A percentile compares a stretch with the other conserved stretches of the same genome.
Evolutionary conservation across 2,888 invertebrate genomes (phyloP).

Genomic region (Eustalomyia histrio): DNA sequence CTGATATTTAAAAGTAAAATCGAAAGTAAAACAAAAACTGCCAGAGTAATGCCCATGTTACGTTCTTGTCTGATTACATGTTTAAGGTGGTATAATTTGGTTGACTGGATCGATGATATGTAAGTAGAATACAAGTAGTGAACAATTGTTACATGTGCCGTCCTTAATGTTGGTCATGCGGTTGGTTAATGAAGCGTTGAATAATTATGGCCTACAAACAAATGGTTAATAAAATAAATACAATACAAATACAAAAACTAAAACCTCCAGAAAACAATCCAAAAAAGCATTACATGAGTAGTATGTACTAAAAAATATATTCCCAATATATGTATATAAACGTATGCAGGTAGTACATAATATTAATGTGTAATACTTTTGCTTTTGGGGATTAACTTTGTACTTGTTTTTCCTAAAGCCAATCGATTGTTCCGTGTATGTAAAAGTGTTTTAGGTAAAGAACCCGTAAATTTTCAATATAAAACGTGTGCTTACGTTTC

Average conservation of each 20-base stretch:
- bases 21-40: no score
- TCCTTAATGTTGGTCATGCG: conserved; percentile 30
- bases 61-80: conserved; percentile 31
- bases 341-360: background rate
- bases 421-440: background rate
- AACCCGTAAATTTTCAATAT: background rate
- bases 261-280: conserved; percentile 23
- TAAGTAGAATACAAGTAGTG: conserved; percentile 9
- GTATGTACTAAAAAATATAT: background rate
- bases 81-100: conserved; percentile 20
- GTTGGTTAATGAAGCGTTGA: conserved; percentile 47
- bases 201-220: conserved; percentile 45
- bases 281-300: background rate
- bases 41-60: background rate
- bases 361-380: background rate
- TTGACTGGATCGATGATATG: conserved; percentile 18
- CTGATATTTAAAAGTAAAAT: no score
- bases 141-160: conserved; percentile 14
- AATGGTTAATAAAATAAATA: conserved; percentile 25
- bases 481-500: background rate
- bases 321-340: background rate
- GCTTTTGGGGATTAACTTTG: background rate
- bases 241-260: background rate
- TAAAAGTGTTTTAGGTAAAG: background rate
- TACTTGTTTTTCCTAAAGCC: background rate